Conservation (phyloP, 2,113 vertebrate genomes). For the Cyprinodon brontotheroides region DNA sequence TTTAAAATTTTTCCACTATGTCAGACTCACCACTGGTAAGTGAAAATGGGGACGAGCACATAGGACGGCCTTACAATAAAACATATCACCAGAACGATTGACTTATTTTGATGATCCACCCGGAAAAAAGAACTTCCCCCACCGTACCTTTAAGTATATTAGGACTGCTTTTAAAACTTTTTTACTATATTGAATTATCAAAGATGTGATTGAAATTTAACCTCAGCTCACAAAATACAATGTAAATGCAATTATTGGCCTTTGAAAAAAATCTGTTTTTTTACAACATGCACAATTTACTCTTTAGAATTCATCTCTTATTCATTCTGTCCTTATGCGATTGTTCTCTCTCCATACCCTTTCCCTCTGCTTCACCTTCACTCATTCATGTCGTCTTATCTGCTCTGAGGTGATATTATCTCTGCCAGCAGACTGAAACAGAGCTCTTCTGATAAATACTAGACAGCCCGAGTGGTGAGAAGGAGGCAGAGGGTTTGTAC, state of each 20-base stretch:
- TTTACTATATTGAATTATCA: conserved; percentile 12
- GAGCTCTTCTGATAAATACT: conserved; percentile 60
- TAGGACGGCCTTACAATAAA: too few species aligned
- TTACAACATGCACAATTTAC: background rate
- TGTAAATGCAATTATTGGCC: conserved; percentile 60
- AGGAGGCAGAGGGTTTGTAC: conserved; percentile 8
- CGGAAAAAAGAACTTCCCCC: too few species aligned
- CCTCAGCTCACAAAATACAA: conserved; percentile 44
- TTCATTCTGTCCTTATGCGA: background rate
- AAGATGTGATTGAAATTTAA: conserved; percentile 23
- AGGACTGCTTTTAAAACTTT: background rate
- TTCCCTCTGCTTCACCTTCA: conserved; percentile 26
- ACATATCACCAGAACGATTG: too few species aligned
- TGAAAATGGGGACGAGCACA: too few species aligned
- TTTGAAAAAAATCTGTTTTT: conserved; percentile 29
- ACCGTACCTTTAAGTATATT: background rate
- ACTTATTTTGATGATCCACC: too few species aligned
- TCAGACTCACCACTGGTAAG: too few species aligned
- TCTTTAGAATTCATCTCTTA: background rate
- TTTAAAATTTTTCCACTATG: too few species aligned
- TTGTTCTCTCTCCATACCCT: background rate
- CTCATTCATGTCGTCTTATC: conserved; percentile 61
- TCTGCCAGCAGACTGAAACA: conserved; percentile 60
- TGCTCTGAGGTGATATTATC: conserved; percentile 53
- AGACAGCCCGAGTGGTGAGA: conserved; percentile 35